Evolutionary conservation across 2,797 vertebrate genomes (phyloP).

Genomic region (Peromyscus melanophrys): DNA sequence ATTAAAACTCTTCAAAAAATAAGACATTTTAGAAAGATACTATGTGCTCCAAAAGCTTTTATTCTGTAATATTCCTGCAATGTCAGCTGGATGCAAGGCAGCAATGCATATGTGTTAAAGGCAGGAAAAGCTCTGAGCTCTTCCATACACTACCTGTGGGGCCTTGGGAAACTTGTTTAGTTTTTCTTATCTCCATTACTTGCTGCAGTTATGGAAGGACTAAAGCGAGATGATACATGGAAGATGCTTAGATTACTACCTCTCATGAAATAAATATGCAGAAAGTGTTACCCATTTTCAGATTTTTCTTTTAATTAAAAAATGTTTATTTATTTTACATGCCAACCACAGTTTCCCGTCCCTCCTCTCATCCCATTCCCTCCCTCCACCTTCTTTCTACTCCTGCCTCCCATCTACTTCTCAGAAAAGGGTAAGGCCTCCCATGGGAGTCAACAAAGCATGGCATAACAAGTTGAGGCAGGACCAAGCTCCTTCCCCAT

Average conservation of each 20-base stretch:
- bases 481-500: too few species aligned
- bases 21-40: conserved; percentile 37
- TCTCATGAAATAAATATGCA: not conserved
- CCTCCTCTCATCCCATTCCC: too few species aligned
- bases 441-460: too few species aligned
- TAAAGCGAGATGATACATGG: conserved; percentile 7
- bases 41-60: not conserved
- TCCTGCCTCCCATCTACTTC: too few species aligned
- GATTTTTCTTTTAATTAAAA: not conserved
- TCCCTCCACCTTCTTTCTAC: too few species aligned
- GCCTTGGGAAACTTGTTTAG: not conserved
- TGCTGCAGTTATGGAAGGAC: conserved; percentile 31
- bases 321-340: too few species aligned
- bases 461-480: too few species aligned
- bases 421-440: too few species aligned
- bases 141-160: not conserved
- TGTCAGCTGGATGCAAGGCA: not conserved
- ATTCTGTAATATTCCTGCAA: not conserved
- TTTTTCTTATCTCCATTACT: conserved; percentile 9
- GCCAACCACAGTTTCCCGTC: too few species aligned
- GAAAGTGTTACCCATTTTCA: conserved; percentile 28
- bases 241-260: conserved; percentile 44
- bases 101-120: not conserved
- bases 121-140: not conserved
- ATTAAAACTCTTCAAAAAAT: conserved; percentile 42